Percentiles rank a stretch among this genome's conserved stretches.
Evolutionary conservation across 1,140 invertebrate genomes (phyloP).

Genomic region (Leptinotarsa texana): DNA sequence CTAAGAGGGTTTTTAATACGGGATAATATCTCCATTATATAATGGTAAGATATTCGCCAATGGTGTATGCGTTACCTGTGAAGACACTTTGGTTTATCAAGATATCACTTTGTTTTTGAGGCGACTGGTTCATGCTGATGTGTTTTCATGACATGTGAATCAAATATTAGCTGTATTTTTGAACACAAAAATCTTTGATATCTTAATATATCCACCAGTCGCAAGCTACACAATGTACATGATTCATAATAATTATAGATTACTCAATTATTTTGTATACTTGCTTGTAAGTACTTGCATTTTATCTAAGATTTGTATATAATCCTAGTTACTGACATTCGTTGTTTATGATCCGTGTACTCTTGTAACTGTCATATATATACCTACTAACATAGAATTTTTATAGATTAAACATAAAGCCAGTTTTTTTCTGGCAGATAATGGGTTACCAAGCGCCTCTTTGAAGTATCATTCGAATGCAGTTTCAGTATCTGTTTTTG

Average conservation of each 20-base stretch:
- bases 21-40: constrained; percentile 38
- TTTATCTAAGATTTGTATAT: constrained; percentile 52
- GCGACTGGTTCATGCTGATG: neutral
- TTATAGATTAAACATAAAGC: constrained; percentile 33
- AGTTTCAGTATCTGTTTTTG: too few species aligned
- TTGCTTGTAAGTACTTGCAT: constrained; percentile 54
- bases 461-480: neutral
- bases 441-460: constrained; percentile 11
- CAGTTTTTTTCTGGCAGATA: constrained; percentile 1
- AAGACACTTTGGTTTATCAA: constrained; percentile 33
- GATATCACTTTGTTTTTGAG: constrained; percentile 23
- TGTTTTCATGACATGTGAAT: too few species aligned
- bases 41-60: constrained; percentile 39
- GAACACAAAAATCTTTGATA: constrained; percentile 10
- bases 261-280: constrained; percentile 57
- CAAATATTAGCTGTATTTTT: neutral
- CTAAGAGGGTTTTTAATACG: constrained; percentile 38
- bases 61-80: constrained; percentile 48
- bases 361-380: constrained; percentile 34
- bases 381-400: constrained; percentile 25
- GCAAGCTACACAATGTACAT: constrained; percentile 56
- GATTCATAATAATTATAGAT: constrained; percentile 52
- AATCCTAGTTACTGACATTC: constrained; percentile 37
- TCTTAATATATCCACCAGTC: constrained; percentile 40
- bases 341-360: constrained; percentile 43